Evolutionary conservation across 2,113 vertebrate species (phyloP), one percentile per base, ranked within the genome.

Genomic region (Lepus europaeus): DNA sequence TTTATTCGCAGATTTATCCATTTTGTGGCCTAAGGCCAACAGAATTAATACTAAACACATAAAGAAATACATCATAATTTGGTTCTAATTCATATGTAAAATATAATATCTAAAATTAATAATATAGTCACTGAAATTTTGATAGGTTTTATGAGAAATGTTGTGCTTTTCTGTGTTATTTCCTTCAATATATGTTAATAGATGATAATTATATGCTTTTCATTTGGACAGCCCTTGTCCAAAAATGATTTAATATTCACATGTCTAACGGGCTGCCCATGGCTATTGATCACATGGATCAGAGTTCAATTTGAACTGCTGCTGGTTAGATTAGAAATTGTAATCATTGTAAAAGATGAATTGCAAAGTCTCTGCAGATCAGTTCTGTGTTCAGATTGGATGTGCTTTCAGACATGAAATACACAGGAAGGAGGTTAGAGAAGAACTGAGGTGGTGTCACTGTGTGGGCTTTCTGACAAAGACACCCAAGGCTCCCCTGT

Each of bases 121-220:
- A 66, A 89, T 20, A 33, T 19, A 77, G 56, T 95, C 53, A 45
- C 23, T 92, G 92, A 36, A 77, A 79, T 90, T 92, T 92, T 80
- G 78, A 84, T 78, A 87, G 74, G 36, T 89, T 95, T 10, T 91
- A 51, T 93, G 49, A 73, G 56, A 89, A 85, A 90, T 51, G 93
- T 87, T 70, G 92, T 96, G 49, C 45, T 88, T 97, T 93, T 96
- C 90, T 90, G 64, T 92, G 51, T 66, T 96, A 93, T 89, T 94
- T 92, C 66, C 92, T 95, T 91, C 90, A 97, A 95, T 95, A 66
- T 97, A 96, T 97, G 96, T 96, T 97, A 97, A 97, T 97, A 96
- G 81, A 97, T 97, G 96, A 64, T 97, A 97, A 97, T 97, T 95
- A 92, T 91, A 97, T 97, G 97, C 96, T 95, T 97, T 96, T 96